Evolutionary conservation across 1,140 invertebrate genomes (phyloP), one percentile per base, ranked within the genome.

Genomic region (Pristionchus pacificus): DNA sequence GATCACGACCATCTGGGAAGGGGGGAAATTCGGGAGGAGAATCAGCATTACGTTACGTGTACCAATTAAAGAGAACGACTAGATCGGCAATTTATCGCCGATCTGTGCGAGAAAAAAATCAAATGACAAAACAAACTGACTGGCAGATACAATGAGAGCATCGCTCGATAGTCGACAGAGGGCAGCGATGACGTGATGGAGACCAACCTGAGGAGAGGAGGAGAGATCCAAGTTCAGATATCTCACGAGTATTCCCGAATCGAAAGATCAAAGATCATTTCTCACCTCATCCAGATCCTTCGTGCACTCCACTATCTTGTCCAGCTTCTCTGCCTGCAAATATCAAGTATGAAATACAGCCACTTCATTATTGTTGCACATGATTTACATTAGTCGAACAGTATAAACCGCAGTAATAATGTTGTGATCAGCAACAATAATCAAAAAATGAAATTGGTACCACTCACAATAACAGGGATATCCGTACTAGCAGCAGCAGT

Each of bases 181-280:
- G 3, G 95, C 95, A 86, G 97, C 94, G 65, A 98, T 95, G 1
- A 98, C 86, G 86, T 98, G 93, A 85, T 97, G 93, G 0, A 98
- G 86, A 1, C 93, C 92, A 1, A 93, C 93, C 84, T 97, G 93
- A 84, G 96, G 92, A 59, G 97, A 77, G 14, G 62, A 33, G 29
- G 65, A 19, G 38, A 19, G 38, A 49, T 49, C 19, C 38, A 49
- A 49, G n/a, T n/a, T n/a, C n/a, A n/a, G n/a, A n/a, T n/a, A n/a
- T n/a, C n/a, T n/a, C n/a, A n/a, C n/a, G n/a, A n/a, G n/a, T n/a
- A n/a, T n/a, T n/a, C n/a, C n/a, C n/a, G n/a, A n/a, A n/a, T 19
- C 13, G 82, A 78, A 6, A 73, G 71, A 31, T 82, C 79, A 32
- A 81, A 83, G 2, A 81, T 59, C 25, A 60, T 75, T 82, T 49